A percentile compares a stretch with the other conserved stretches of the same genome.
These are phyloP conservation scores for Antennarius maculatus DNA, from an alignment of 2,797 vertebrate species.

Conservation along the genomic window DNA sequence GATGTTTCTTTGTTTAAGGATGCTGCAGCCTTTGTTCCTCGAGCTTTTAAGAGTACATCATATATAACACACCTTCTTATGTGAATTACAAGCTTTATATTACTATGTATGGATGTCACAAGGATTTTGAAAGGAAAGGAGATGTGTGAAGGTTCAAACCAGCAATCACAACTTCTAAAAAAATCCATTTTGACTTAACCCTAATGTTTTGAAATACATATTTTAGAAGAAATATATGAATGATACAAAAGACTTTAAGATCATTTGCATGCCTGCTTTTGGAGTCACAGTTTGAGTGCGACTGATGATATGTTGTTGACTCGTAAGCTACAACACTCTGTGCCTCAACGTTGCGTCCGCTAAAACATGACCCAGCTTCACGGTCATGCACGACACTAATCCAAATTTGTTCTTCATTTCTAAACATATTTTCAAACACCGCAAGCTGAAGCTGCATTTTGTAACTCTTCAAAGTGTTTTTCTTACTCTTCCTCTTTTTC, in stretches of 20 bases:
- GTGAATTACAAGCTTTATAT: conserved; percentile 18
- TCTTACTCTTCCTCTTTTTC: background rate
- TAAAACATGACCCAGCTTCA: conserved; percentile 28
- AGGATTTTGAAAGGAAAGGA: background rate
- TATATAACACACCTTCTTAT: conserved; percentile 37
- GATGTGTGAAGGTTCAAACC: background rate
- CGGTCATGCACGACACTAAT: conserved; percentile 21
- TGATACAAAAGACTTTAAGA: conserved; percentile 15
- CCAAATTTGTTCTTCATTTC: conserved; percentile 27
- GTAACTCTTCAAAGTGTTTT: conserved; percentile 18
- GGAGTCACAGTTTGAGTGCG: conserved; percentile 35
- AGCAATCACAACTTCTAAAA: background rate
- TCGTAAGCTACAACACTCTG: conserved; percentile 61
- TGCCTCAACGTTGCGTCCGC: conserved; percentile 45
- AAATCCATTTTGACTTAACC: background rate
- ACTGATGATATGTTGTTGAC: conserved; percentile 41
- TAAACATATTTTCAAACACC: conserved; percentile 41
- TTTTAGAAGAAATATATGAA: conserved; percentile 16
- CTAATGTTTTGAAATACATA: conserved; percentile 19
- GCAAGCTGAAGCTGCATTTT: conserved; percentile 31
- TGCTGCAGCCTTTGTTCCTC: conserved; percentile 38
- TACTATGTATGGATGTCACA: conserved; percentile 1
- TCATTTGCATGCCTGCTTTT: conserved; percentile 39
- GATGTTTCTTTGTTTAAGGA: conserved; percentile 36
- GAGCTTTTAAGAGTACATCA: conserved; percentile 20